Base-by-base conservation (phyloP, 2,797 vertebrate genomes). In the Potorous gilbertii region DNA sequence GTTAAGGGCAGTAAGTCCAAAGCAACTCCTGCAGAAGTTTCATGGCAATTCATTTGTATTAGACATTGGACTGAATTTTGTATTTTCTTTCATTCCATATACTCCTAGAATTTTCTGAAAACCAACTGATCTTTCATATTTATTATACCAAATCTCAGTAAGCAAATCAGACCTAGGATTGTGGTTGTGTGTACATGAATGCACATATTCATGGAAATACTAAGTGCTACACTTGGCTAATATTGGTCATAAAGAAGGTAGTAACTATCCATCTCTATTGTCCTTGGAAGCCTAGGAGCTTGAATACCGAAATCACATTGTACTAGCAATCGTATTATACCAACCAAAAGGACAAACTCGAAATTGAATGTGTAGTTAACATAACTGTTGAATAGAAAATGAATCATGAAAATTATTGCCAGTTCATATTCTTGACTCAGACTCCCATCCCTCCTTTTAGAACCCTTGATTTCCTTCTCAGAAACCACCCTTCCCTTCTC, bases 1-100 rank as follows among this genome's bases (percentile, higher is more conserved):
- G 5, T 59, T 95, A 93, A 96, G 29, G 92, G 57, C 50, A 92
- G 54, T 92, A 95, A 96, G 94, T 93, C 46, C 46, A 81, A 95
- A 55, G 31, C 56, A 96, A 54, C 18, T 90, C 90, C 52, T 96
- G 92, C 29, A 93, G 90, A 90, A 31, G 90, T 74, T 96, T 95
- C 27, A 81, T 28, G 56, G 54, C 52, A n/a, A 55, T 62, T 94
- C 87, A 46, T 18, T 92, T 92, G 93, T 66, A 31, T 94, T 91
- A n/a, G 94, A 50, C 74, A 56, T 46, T 89, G 21, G 13, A 55
- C 10, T 28, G 94, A 29, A 93, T 92, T 95, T 94, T 92, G 18
- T 1, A 59, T 34, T 13, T 10, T 9, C 56, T n/a, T 74, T 1
- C 93, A 66, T 66, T 57, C 34, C 50, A 10, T 21, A 91, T 91